Base-by-base conservation (phyloP, 2,888 invertebrate genomes). In the Lasius fuliginosus region DNA sequence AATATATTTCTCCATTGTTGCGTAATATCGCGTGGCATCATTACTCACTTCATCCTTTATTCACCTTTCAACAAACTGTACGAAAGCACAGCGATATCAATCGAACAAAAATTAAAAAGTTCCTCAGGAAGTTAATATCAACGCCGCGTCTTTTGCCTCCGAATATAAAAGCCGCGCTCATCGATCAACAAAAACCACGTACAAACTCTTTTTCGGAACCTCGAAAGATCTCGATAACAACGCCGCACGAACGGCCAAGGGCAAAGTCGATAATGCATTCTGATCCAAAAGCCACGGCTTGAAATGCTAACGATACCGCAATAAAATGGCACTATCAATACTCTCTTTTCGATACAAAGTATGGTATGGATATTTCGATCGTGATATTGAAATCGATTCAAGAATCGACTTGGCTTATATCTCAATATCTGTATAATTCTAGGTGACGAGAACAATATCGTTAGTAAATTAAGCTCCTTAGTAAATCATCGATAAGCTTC, bases 241-340 rank as follows among this genome's bases (percentile, higher is more conserved):
- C 46, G 27, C 36, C 74, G 60, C 60, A 73, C 79, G 74, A 81
- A 81, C 42, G 58, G 56, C 77, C 77, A 79, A 79, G 68, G 73
- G 58, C 74, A 36, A 76, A 77, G 60, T 81, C 79, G 86, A 82
- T 89, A 89, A 88, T 90, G 90, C 85, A 83, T 83, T 68, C 5
- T 42, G 27, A 82, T 65, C 23, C 30, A 36, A 42, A 74, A 77
- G 53, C 36, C 33, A 30, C 6, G 27, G n/a, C 12, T 27, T 49
- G 12, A 53, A 56, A 60, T 71, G 36, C 73, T 81, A 81, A 81
- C n/a, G 65, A 79, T 30, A 79, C 36, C 18, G 18, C 36, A 76
- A 62, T 60, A 71, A 79, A 33, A 46, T 36, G 33, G 30, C 9
- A 27, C n/a, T 27, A 36, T 60, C 15, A 15, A 56, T 56, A 56